Conservation (phyloP, 1,140 invertebrate genomes). For the Diorhabda carinulata region DNA sequence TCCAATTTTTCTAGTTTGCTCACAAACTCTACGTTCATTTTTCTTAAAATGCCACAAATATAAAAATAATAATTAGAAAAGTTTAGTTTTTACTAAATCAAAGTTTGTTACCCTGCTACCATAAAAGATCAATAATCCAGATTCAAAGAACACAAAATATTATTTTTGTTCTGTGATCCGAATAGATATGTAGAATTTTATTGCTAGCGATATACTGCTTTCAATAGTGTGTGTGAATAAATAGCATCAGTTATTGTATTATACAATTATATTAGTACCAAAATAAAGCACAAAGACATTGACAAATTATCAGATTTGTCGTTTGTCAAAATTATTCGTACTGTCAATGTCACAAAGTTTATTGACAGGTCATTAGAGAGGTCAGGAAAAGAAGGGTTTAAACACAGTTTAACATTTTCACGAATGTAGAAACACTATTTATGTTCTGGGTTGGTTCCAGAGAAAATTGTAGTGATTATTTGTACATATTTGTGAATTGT, state of each 20-base stretch:
- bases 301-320: not conserved
- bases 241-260: not conserved
- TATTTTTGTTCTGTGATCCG: not conserved
- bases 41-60: not conserved
- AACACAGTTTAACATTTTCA: not conserved
- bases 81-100: not conserved
- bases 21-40: not conserved
- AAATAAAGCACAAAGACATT: not conserved
- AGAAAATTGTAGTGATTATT: constrained; percentile 38
- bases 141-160: not conserved
- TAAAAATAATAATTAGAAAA: not conserved
- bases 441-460: constrained; percentile 32
- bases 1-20: not conserved
- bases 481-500: constrained; percentile 43
- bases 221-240: not conserved
- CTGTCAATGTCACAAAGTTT: not conserved
- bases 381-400: not conserved
- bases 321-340: not conserved
- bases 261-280: not conserved
- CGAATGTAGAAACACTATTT: constrained; percentile 5
- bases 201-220: not conserved
- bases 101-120: not conserved
- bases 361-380: not conserved
- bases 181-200: not conserved
- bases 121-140: not conserved